A percentile compares a stretch with the other conserved stretches of the same genome.
Evolutionary conservation across 30 jellyfish, hydroid and myxozoan genomes (phyloP).

Genomic region (Aurelia sp.): DNA sequence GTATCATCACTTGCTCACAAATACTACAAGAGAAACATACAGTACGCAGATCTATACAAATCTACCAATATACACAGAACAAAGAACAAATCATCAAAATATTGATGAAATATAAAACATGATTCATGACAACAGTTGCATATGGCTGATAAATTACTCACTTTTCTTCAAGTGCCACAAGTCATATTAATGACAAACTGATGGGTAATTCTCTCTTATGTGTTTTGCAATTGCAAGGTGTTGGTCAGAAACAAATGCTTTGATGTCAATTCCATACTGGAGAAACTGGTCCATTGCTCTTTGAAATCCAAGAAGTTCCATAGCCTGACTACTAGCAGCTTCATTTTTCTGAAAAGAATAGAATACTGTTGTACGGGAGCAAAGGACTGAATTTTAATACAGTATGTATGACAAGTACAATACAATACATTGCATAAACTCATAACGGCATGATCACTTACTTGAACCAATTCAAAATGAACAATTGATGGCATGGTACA

Average conservation of each 20-base stretch:
- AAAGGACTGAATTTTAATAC: too few relatives aligned
- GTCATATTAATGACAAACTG: constrained; percentile 43
- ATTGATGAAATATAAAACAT: not conserved
- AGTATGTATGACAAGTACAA: too few relatives aligned
- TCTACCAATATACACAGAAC: not conserved
- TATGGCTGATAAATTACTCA: constrained; percentile 13
- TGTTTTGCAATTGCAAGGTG: constrained; percentile 24
- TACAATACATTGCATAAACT: not conserved
- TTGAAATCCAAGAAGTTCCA: constrained; percentile 12
- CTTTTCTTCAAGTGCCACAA: constrained; percentile 69
- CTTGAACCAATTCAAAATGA: constrained; percentile 16
- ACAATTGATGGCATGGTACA: not conserved
- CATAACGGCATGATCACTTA: constrained; percentile 1
- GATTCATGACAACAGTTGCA: not conserved
- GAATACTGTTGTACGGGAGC: too few relatives aligned
- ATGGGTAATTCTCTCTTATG: constrained; percentile 26
- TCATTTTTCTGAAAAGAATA: not conserved
- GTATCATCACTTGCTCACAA: not conserved
- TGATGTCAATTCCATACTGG: not conserved
- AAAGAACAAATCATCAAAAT: not conserved
- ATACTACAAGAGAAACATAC: not conserved
- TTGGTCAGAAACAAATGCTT: constrained; percentile 35
- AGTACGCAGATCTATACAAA: not conserved
- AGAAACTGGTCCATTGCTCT: constrained; percentile 13
- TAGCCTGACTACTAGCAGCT: not conserved